These are phyloP conservation scores for Epizoanthus stellaris DNA, from an alignment of 92 coral and sea anemone genomes.

Conservation along the genomic window DNA sequence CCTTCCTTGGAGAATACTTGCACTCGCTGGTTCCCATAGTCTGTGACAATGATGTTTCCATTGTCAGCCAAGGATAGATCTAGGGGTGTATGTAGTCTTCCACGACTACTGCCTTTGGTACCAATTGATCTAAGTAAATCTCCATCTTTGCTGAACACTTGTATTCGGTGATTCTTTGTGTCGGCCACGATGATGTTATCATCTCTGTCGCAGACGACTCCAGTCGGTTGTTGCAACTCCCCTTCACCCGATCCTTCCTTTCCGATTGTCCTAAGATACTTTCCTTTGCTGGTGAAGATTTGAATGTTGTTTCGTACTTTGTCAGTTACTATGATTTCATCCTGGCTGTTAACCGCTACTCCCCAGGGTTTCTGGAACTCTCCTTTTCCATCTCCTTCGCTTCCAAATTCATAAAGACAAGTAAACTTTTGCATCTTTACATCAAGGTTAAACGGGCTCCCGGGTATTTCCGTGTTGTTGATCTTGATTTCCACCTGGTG, in stretches of 20 bases:
- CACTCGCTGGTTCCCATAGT: constrained; percentile 35
- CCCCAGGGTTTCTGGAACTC: constrained; percentile 48
- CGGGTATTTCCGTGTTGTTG: constrained; percentile 16
- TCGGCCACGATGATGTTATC: constrained; percentile 37
- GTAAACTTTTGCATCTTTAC: constrained; percentile 26
- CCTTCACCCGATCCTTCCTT: constrained; percentile 37
- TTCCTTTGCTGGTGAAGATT: constrained; percentile 19
- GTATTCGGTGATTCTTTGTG: constrained; percentile 35
- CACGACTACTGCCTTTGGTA: constrained; percentile 23
- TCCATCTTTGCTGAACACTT: constrained; percentile 29
- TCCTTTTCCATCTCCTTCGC: constrained; percentile 24
- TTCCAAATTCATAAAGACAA: constrained; percentile 30
- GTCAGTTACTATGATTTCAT: constrained; percentile 34
- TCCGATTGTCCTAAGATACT: constrained; percentile 37
- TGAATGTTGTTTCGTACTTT: constrained; percentile 42
- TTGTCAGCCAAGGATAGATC: constrained; percentile 21
- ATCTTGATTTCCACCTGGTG: constrained; percentile 27
- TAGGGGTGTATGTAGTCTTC: constrained; percentile 39
- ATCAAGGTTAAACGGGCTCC: constrained; percentile 30
- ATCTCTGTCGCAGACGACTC: constrained; percentile 33
- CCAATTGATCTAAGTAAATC: constrained; percentile 8
- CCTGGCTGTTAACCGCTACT: constrained; percentile 28
- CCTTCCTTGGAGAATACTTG: constrained; percentile 27
- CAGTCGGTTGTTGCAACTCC: constrained; percentile 32
- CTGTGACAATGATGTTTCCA: constrained; percentile 38